Conservation (phyloP, 2,797 vertebrate genomes). For the Brachyrhaphis roseni region DNA sequence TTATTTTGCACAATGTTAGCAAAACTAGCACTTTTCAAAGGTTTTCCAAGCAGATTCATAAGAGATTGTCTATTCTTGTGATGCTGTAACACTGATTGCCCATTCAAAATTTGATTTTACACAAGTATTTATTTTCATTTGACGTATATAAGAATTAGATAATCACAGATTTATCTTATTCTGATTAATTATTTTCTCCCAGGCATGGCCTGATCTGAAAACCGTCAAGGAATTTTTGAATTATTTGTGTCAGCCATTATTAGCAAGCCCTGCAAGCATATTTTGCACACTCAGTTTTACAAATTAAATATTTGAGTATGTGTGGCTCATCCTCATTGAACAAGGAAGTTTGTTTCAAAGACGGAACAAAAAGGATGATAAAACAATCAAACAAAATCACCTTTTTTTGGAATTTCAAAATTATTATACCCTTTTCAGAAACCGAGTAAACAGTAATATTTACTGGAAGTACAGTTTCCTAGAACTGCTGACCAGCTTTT, state of each 20-base stretch:
- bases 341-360: neutral
- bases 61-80: neutral
- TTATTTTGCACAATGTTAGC: neutral
- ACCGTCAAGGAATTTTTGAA: neutral
- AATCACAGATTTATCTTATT: neutral
- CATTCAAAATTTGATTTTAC: neutral
- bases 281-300: neutral
- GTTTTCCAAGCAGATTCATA: neutral
- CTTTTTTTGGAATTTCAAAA: neutral
- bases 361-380: neutral
- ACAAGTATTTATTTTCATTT: neutral
- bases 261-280: neutral
- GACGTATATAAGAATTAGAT: neutral
- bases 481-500: neutral
- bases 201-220: neutral
- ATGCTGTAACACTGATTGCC: too few species aligned
- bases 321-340: neutral
- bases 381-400: neutral
- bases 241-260: neutral
- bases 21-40: neutral
- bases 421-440: neutral
- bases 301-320: neutral
- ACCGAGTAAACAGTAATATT: neutral
- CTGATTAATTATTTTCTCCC: neutral
- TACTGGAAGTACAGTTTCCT: neutral